Evolutionary conservation across 2,888 invertebrate species (phyloP), one percentile per base, ranked within the genome.

Genomic region (Pyrocoelia pectoralis): DNA sequence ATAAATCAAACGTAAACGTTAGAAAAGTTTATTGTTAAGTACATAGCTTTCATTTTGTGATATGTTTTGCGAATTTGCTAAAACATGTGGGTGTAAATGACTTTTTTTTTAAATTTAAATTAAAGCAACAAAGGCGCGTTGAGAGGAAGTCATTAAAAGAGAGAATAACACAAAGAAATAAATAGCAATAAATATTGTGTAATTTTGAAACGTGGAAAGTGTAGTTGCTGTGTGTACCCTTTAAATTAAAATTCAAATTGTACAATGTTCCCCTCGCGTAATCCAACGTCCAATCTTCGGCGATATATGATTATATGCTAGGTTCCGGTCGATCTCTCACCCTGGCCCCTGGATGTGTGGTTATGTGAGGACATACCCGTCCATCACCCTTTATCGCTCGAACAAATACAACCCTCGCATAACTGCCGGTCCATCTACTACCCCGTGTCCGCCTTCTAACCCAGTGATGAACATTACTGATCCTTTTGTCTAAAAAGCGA

Each of bases 191-290:
- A 48, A 48, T 48, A 48, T 10, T 12, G 14, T 48, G 19, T 17
- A 50, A 50, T 50, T 17, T 13, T 13, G 38, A 56, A 61, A 46
- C 53, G 71, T 76, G 76, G 77, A 79, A 78, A 78, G 77, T 73
- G 71, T 75, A 74, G 74, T 73, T 78, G 74, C 75, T 38, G 52
- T 66, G 77, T 78, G 76, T 77, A 79, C 76, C 74, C 78, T 78
- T 79, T 80, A 80, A 81, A 81, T 81, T 81, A 80, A 80, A 80
- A 81, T 81, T 81, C 81, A 80, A 81, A 81, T 81, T 80, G 80
- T 79, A 73, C 73, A 71, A 77, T 74, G 73, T 70, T 70, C 73
- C 74, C 72, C 70, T 68, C 63, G 59, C 70, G 76, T 77, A 79
- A 79, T 79, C 79, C 77, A 70, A 74, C 75, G 80, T 80, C 80